Evolutionary conservation across 1,140 invertebrate genomes (phyloP).

Genomic region (Bactericera cockerelli): DNA sequence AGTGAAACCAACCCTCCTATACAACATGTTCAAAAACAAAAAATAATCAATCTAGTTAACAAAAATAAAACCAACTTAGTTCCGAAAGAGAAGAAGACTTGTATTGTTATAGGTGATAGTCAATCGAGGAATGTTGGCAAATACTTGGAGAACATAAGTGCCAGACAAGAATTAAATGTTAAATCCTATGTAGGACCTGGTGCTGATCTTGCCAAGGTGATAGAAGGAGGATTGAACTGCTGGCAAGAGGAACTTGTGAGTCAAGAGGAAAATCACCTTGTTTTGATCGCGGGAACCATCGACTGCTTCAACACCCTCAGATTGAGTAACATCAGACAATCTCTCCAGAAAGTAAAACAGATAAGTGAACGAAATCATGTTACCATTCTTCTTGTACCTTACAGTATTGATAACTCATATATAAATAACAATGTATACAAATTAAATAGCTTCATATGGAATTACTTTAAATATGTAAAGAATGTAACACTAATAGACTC

Average conservation of each 20-base stretch:
- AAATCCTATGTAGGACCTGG: background rate
- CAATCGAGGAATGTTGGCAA: too few species aligned
- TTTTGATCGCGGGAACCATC: background rate
- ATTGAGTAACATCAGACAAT: background rate
- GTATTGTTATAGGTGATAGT: background rate
- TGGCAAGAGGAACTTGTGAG: background rate
- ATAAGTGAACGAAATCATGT: too few species aligned
- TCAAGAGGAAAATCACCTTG: background rate
- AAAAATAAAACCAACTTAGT: background rate
- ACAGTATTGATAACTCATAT: too few species aligned
- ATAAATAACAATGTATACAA: background rate
- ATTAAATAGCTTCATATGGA: too few species aligned
- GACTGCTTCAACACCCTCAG: background rate
- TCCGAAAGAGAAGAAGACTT: background rate
- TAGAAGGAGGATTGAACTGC: background rate
- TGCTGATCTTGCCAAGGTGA: background rate
- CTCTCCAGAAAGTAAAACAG: background rate
- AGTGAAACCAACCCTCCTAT: too few species aligned
- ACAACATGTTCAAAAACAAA: too few species aligned
- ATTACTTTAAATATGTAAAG: background rate
- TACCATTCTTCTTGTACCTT: too few species aligned
- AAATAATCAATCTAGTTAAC: too few species aligned
- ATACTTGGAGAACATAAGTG: background rate
- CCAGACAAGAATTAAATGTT: background rate
- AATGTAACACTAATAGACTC: background rate